Percentiles rank a stretch among this genome's conserved stretches.
phyloP scores from a whole-genome alignment of 2,113 vertebrate species.

The Eonycteris spelaea region DNA sequence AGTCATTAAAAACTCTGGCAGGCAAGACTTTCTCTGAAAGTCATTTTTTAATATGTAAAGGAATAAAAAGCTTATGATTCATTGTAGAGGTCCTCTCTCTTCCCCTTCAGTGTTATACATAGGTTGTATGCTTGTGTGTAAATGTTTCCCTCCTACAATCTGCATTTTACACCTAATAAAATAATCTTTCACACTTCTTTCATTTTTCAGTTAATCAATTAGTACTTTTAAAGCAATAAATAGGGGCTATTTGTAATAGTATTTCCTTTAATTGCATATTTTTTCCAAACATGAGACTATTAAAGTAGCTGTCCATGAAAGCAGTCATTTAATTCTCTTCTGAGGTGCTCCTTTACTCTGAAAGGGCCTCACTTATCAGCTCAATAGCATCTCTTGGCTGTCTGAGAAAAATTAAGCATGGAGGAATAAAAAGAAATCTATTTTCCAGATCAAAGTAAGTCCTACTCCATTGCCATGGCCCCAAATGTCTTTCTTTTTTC shows the following conservation, averaged over 20 bases:
- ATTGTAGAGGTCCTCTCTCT: background rate
- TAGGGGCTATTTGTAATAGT: constrained; percentile 71
- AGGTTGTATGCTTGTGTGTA: background rate
- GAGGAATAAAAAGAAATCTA: constrained; percentile 64
- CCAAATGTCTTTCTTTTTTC: constrained; percentile 92
- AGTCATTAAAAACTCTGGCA: background rate
- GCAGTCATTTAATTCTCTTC: constrained; percentile 75
- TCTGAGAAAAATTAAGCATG: constrained; percentile 78
- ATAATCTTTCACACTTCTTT: constrained; percentile 40
- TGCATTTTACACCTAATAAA: constrained; percentile 17
- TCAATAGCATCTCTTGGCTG: constrained; percentile 80
- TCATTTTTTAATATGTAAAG: background rate
- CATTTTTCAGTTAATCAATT: constrained; percentile 50
- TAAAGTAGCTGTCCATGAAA: constrained; percentile 73
- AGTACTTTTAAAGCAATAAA: constrained; percentile 67
- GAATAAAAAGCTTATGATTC: background rate
- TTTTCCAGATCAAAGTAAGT: constrained; percentile 92
- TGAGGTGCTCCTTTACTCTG: constrained; percentile 75
- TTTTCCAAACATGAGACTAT: constrained; percentile 75
- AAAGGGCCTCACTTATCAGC: constrained; percentile 80
- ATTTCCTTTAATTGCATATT: constrained; percentile 74
- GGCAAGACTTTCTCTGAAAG: background rate
- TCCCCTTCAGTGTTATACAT: background rate
- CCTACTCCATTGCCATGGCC: constrained; percentile 92
- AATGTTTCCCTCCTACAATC: background rate